These are phyloP conservation scores for Xiphorhynchus erythropygius DNA, from an alignment of 2,797 vertebrate species.

Conservation along the genomic window DNA sequence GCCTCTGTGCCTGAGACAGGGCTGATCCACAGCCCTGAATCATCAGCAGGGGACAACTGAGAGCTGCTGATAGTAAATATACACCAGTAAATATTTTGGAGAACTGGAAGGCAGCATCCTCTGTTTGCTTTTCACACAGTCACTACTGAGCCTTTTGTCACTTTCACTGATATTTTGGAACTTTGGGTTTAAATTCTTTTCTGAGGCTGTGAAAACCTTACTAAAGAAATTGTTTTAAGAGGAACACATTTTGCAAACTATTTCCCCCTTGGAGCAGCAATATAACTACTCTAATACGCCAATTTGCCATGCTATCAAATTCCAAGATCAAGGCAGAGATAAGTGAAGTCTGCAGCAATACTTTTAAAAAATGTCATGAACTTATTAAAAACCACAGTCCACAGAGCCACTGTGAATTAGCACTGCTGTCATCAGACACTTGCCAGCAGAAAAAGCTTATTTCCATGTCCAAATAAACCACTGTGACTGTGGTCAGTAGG, in stretches of 20 bases:
- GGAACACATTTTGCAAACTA: background rate
- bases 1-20: background rate
- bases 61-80: background rate
- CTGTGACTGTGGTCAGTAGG: background rate
- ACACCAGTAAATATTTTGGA: background rate
- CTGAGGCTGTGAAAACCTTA: background rate
- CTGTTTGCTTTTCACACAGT: background rate
- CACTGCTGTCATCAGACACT: background rate
- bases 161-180: background rate
- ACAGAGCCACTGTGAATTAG: background rate
- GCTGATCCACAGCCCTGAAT: background rate
- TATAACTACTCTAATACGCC: background rate
- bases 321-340: background rate
- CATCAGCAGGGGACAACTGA: background rate
- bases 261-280: background rate
- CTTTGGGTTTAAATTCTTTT: background rate
- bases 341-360: background rate
- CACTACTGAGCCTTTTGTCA: background rate
- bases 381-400: background rate
- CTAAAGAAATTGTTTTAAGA: background rate
- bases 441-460: background rate
- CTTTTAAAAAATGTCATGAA: background rate
- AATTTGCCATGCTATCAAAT: background rate
- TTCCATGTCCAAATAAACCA: background rate
- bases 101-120: background rate